These are phyloP conservation scores for Podarcis muralis DNA, from an alignment of 2,113 vertebrate genomes.

Conservation along the genomic window DNA sequence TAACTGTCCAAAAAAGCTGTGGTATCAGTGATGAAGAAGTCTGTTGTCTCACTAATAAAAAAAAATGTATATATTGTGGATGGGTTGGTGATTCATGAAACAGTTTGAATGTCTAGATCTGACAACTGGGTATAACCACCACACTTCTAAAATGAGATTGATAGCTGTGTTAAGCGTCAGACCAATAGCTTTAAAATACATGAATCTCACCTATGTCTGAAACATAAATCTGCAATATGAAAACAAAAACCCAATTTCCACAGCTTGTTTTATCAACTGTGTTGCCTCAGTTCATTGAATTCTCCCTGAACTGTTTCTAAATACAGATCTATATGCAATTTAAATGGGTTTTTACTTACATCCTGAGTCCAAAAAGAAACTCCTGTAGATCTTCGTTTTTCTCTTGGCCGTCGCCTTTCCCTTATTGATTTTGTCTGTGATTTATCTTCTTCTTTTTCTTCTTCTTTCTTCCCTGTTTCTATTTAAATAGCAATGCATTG, in stretches of 20 bases:
- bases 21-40: not conserved
- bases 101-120: not conserved
- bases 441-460: constrained; percentile 96
- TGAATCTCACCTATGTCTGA: not conserved
- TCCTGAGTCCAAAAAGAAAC: constrained; percentile 94
- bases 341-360: constrained; percentile 74
- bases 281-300: not conserved
- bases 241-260: not conserved
- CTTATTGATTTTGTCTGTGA: constrained; percentile 94
- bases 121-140: not conserved
- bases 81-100: not conserved
- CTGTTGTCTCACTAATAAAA: not conserved
- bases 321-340: not conserved
- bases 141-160: not conserved
- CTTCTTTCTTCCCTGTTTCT: constrained; percentile 90
- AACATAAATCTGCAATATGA: not conserved
- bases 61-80: not conserved
- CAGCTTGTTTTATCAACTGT: too few relatives aligned
- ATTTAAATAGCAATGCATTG: constrained; percentile 61
- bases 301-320: not conserved
- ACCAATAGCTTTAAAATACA: not conserved
- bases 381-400: constrained; percentile 94
- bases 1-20: not conserved
- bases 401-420: constrained; percentile 93
- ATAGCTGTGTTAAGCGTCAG: too few relatives aligned